Evolutionary conservation across 2,888 invertebrate genomes (phyloP).

Genomic region (Syrista parreyssii): DNA sequence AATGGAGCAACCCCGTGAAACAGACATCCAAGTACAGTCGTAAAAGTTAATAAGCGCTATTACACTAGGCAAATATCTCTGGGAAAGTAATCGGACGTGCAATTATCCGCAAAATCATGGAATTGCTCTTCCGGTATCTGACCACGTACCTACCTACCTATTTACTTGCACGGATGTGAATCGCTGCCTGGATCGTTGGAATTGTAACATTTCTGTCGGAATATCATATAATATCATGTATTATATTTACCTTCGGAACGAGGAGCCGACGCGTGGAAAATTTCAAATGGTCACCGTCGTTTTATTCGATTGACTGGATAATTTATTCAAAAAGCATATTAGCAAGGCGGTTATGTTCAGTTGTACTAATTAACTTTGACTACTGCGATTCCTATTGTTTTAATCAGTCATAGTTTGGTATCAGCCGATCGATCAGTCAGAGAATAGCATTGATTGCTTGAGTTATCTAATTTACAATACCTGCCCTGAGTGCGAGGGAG

Average conservation of each 20-base stretch:
- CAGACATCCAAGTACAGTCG: constrained; percentile 20
- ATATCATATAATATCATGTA: not conserved
- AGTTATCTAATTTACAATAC: not conserved
- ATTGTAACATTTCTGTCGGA: not conserved
- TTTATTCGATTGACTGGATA: not conserved
- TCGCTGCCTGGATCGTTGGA: not conserved
- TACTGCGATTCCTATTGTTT: not conserved
- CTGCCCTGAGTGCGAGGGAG: not conserved
- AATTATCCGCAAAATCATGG: constrained; percentile 34
- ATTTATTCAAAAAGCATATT: not conserved
- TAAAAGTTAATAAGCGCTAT: constrained; percentile 46
- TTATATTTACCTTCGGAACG: not conserved
- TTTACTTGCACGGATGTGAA: not conserved
- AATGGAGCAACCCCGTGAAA: not conserved
- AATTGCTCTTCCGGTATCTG: constrained; percentile 7
- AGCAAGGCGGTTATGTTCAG: not conserved
- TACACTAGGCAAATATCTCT: constrained; percentile 38
- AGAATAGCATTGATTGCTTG: not conserved
- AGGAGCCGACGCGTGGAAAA: not conserved
- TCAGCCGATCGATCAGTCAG: not conserved
- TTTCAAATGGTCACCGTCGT: not conserved
- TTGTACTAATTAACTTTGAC: not conserved
- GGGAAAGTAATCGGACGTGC: constrained; percentile 37
- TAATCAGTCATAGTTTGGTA: not conserved
- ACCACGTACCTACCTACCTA: constrained; percentile 4